Percentiles rank a stretch among this genome's conserved stretches.
Evolutionary conservation across 2,888 invertebrate species (phyloP).

Genomic region (Barypeithes pellucidus): DNA sequence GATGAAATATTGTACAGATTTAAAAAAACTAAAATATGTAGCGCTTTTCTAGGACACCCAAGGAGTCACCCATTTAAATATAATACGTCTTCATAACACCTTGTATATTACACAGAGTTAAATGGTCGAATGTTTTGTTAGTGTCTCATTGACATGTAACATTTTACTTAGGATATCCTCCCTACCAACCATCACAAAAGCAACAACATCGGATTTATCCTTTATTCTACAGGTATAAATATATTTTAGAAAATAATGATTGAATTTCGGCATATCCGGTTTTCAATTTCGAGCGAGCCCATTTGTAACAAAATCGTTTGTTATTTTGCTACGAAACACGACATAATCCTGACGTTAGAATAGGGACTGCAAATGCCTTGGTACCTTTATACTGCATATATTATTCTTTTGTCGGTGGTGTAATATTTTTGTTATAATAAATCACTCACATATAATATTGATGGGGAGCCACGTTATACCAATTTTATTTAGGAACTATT

Average conservation of each 20-base stretch:
- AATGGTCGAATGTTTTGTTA: too few species aligned
- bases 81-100: too few species aligned
- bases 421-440: not conserved
- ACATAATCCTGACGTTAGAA: not conserved
- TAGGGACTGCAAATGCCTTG: not conserved
- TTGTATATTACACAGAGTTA: too few species aligned
- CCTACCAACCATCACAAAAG: not conserved
- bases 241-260: not conserved
- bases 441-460: too few species aligned
- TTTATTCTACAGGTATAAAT: not conserved
- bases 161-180: too few species aligned
- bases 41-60: too few species aligned
- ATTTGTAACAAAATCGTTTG: conserved; percentile 2
- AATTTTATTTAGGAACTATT: too few species aligned
- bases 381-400: not conserved
- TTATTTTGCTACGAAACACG: conserved; percentile 1
- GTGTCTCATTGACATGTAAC: too few species aligned
- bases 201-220: not conserved
- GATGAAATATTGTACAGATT: too few species aligned
- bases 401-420: not conserved
- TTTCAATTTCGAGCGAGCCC: not conserved
- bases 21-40: too few species aligned
- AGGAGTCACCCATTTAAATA: too few species aligned
- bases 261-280: not conserved
- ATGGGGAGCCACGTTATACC: too few species aligned